Conservation (phyloP, 2,113 vertebrate species). For the Oxyura jamaicensis region DNA sequence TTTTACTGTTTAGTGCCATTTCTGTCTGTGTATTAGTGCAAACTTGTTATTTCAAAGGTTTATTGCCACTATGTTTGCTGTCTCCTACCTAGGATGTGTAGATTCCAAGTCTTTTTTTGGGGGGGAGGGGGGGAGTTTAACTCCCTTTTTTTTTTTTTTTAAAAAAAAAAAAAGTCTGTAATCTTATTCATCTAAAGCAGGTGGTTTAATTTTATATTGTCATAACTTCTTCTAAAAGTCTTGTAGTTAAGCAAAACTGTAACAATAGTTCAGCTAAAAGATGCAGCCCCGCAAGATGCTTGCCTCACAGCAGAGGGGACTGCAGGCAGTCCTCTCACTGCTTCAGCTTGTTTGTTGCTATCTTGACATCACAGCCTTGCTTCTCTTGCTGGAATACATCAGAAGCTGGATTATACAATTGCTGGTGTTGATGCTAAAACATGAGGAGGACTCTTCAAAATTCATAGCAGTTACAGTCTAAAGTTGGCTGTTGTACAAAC, state of each 20-base stretch:
- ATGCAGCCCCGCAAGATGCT: fast-evolving
- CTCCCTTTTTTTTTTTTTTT: neutral
- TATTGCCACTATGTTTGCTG: neutral
- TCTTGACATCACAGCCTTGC: neutral
- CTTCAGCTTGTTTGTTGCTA: fast-evolving
- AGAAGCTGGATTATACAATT: neutral
- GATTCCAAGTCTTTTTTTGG: neutral
- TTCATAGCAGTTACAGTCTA: neutral
- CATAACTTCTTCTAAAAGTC: neutral
- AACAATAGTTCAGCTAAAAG: neutral
- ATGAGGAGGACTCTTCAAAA: neutral
- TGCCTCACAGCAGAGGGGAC: neutral
- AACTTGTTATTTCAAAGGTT: neutral
- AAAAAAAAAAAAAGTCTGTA: neutral
- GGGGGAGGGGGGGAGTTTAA: no score
- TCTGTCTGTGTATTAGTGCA: neutral
- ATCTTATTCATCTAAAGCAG: neutral
- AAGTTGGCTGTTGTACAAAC: neutral
- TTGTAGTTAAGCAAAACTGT: neutral
- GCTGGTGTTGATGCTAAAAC: neutral
- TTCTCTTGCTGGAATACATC: neutral
- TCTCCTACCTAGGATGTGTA: neutral
- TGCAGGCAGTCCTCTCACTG: neutral
- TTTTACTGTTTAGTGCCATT: neutral
- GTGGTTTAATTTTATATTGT: neutral